Conservation (phyloP, 1,140 invertebrate genomes). For the Cotesia chilonis region DNA sequence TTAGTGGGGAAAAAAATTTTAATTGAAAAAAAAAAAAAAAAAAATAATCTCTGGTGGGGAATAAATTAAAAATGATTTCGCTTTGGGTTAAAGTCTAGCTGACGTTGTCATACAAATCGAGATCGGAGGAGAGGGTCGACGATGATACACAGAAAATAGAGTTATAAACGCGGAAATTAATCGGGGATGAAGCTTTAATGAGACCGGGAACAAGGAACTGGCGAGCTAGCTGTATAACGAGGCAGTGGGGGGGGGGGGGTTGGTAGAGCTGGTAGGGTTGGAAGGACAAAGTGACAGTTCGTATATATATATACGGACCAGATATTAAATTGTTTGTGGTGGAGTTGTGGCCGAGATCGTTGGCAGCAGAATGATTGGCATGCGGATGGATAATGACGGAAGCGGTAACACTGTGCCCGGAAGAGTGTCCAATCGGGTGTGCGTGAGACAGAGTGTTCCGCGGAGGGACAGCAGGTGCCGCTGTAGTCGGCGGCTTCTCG, state of each 20-base stretch:
- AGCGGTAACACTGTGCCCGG: slow-evolving; percentile 59
- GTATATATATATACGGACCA: slow-evolving; percentile 50
- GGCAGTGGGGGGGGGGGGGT: background rate
- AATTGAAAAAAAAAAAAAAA: too few species aligned
- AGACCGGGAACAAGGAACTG: slow-evolving; percentile 10
- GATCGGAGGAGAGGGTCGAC: slow-evolving; percentile 12
- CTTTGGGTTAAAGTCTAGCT: too few species aligned
- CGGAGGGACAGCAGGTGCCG: slow-evolving; percentile 62
- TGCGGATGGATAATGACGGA: slow-evolving; percentile 62
- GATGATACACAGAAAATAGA: slow-evolving; percentile 16
- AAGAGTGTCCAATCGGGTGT: slow-evolving; percentile 53
- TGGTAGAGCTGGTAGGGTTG: background rate
- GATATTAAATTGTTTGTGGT: slow-evolving; percentile 60
- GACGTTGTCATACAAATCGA: background rate
- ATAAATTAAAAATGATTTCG: background rate
- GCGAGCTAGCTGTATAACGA: background rate
- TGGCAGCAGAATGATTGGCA: slow-evolving; percentile 53
- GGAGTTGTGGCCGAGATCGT: slow-evolving; percentile 54
- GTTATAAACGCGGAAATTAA: slow-evolving; percentile 24
- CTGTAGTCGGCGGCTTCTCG: slow-evolving; percentile 43
- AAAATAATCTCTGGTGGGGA: background rate
- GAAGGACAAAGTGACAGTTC: background rate
- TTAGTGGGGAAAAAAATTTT: too few species aligned
- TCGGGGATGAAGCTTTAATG: slow-evolving; percentile 36
- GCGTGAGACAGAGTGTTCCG: slow-evolving; percentile 60